Evolutionary conservation across 2,797 vertebrate species (phyloP), one percentile per base, ranked within the genome.

Genomic region (Rhynchotus rufescens): DNA sequence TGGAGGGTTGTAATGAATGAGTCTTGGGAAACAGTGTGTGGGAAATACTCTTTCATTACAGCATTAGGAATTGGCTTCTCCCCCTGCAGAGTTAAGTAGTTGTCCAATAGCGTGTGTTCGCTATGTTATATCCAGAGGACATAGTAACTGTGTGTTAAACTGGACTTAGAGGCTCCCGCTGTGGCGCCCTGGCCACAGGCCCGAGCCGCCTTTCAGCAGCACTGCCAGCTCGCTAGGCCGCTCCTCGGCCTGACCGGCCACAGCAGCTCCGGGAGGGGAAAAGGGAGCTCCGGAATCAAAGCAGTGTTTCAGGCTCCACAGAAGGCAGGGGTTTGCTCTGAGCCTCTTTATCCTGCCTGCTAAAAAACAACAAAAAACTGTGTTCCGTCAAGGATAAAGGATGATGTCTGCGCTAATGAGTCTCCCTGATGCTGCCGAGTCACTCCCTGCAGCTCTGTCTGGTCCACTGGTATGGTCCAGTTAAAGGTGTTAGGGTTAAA

Each of bases 101-200:
- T 52, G 23, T 20, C 44, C 30, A 38, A 0, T 1, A 74, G 30
- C 4, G 14, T 56, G 13, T 25, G 11, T 45, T 80, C 16, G 16
- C 12, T 42, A 47, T 32, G 54, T 36, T 61, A 12, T 15, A 59
- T 26, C 51, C 23, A 40, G 38, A 49, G 0, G 1, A 52, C 0
- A 1, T 4, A 42, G 56, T 28, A 42, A 65, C 84, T 12, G 16
- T 0, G 3, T 65, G n/a, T 57, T 57, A 42, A 8, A 11, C 10
- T 32, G 74, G 30, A 62, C 40, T 22, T 28, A 51, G 49, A 40
- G 34, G 14, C 42, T 93, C 36, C 14, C 9, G 7, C 20, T 38
- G 2, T 3, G 4, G 49, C 72, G 45, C 23, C 15, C 2, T 34
- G 54, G 44, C 16, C 23, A 28, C 17, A 9, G 38, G 22, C 16